A percentile compares a stretch with the other conserved stretches of the same genome.
Evolutionary conservation across 2,113 vertebrate genomes (phyloP).

Genomic region (Gymnarchus niloticus): DNA sequence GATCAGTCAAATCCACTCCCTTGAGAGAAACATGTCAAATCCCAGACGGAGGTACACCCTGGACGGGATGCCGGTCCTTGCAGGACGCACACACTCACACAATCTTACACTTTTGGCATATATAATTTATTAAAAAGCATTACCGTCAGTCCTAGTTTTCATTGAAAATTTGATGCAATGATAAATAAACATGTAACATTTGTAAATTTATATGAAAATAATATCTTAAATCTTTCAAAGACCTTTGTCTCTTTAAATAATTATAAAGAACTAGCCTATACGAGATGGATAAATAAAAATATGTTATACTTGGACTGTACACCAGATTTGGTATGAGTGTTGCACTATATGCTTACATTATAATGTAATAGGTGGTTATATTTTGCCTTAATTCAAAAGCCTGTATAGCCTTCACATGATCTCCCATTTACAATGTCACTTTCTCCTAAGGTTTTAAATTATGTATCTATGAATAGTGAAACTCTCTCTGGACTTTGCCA

Average conservation of each 20-base stretch:
- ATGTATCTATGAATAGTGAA: not conserved
- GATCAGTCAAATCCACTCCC: constrained; percentile 76
- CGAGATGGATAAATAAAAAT: not conserved
- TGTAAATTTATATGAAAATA: not conserved
- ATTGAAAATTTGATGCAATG: not conserved
- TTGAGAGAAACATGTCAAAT: constrained; percentile 41
- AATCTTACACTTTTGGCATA: not conserved
- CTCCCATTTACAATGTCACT: not conserved
- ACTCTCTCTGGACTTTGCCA: not conserved
- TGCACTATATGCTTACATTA: not conserved
- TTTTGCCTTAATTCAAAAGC: not conserved
- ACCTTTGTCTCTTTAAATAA: not conserved
- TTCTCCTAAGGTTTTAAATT: not conserved
- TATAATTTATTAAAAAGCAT: not conserved
- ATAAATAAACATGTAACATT: not conserved
- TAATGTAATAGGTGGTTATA: not conserved
- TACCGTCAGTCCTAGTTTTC: not conserved
- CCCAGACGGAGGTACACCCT: not conserved
- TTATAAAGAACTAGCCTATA: not conserved
- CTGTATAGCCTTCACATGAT: not conserved
- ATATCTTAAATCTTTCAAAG: not conserved
- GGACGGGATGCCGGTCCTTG: too few species aligned
- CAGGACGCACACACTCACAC: not conserved
- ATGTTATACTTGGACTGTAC: not conserved
- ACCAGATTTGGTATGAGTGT: not conserved